phyloP scores from a whole-genome alignment of 2,888 invertebrate species.

The Philaethria dido region DNA sequence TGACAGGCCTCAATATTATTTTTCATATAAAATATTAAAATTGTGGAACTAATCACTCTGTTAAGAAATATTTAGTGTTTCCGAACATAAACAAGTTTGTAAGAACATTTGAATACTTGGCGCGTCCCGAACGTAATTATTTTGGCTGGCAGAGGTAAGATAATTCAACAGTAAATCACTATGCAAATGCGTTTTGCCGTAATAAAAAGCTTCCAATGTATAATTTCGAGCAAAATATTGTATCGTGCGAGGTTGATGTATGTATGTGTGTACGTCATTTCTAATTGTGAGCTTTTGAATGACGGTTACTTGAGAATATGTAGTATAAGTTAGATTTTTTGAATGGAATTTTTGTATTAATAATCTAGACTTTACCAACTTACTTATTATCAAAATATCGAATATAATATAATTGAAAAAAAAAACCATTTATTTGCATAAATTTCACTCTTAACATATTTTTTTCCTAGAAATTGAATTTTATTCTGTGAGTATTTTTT shows the following conservation, averaged over 20 bases:
- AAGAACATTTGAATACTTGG: constrained; percentile 19
- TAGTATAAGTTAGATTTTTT: background rate
- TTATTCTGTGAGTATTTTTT: too few relatives aligned
- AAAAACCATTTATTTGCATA: too few relatives aligned
- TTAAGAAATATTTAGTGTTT: constrained; percentile 13
- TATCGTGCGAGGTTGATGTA: constrained; percentile 14
- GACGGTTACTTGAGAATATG: background rate
- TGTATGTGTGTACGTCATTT: constrained; percentile 14
- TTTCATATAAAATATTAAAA: background rate
- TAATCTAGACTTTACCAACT: too few relatives aligned
- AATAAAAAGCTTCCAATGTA: constrained; percentile 39
- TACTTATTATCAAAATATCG: too few relatives aligned
- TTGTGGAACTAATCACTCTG: constrained; percentile 6
- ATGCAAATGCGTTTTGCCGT: constrained; percentile 42
- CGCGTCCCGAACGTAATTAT: constrained; percentile 44
- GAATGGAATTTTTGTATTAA: too few relatives aligned
- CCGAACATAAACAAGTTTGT: constrained; percentile 17
- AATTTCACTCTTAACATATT: too few relatives aligned
- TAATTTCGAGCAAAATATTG: constrained; percentile 41
- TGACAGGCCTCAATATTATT: background rate
- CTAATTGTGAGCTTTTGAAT: constrained; percentile 12
- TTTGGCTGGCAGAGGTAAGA: constrained; percentile 44
- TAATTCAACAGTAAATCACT: constrained; percentile 41
- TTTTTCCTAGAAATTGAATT: too few relatives aligned
- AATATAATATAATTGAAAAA: too few relatives aligned